A percentile compares a stretch with the other conserved stretches of the same genome.
Conservation (phyloP, 2,113 vertebrate species). For the Poeciliopsis prolifica region DNA sequence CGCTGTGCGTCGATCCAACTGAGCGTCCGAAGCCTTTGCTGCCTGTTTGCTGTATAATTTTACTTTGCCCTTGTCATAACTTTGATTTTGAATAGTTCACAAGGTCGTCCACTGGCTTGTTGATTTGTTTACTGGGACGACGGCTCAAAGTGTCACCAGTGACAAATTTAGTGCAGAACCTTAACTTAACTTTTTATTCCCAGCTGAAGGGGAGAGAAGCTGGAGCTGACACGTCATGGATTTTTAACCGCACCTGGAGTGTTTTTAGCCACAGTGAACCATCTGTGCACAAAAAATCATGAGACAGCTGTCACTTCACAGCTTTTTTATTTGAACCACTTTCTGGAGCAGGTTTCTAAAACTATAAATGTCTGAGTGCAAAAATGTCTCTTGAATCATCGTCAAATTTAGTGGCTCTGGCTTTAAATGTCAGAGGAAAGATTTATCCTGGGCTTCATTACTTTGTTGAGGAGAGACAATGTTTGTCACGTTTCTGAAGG, state of each 20-base stretch:
- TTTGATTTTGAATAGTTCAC: background rate
- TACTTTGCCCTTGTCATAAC: background rate
- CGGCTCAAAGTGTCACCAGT: background rate
- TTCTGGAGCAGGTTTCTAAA: slow-evolving; percentile 17
- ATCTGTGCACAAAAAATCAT: slow-evolving; percentile 19
- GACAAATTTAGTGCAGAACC: background rate
- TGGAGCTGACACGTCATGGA: slow-evolving; percentile 7
- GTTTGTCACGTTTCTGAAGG: background rate
- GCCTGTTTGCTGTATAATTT: background rate
- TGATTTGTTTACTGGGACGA: background rate
- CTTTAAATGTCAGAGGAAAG: background rate
- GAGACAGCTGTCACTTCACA: slow-evolving; percentile 46
- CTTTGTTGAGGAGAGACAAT: background rate
- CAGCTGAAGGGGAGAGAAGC: background rate
- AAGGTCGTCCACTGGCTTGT: background rate
- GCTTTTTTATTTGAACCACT: slow-evolving; percentile 21
- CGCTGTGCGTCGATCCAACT: no score
- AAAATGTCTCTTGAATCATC: background rate
- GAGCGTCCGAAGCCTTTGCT: background rate
- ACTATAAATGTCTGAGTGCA: slow-evolving; percentile 12
- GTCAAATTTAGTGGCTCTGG: background rate
- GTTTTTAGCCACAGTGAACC: slow-evolving; percentile 26
- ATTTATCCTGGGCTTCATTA: slow-evolving; percentile 1
- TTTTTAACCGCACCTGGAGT: slow-evolving; percentile 27
- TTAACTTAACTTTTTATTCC: background rate